These are phyloP conservation scores for Heliopora coerulea DNA, from an alignment of 92 coral and sea anemone species.

Conservation along the genomic window DNA sequence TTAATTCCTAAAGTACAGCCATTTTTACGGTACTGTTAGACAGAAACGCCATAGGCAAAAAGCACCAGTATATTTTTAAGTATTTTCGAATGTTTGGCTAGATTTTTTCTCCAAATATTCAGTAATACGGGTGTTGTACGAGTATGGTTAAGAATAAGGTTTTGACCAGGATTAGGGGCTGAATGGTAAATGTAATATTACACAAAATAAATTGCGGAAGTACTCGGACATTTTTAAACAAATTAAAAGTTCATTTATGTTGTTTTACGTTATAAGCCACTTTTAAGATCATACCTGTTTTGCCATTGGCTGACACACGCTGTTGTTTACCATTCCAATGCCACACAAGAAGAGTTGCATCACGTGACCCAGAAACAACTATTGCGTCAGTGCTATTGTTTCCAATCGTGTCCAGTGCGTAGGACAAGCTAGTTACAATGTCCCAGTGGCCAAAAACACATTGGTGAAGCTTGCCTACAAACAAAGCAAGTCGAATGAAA, in stretches of 20 bases:
- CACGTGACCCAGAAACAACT: slow-evolving; percentile 98
- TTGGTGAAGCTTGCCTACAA: slow-evolving; percentile 83
- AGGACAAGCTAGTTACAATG: slow-evolving; percentile 93
- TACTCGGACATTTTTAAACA: too few relatives aligned
- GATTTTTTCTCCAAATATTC: neutral
- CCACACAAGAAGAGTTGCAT: slow-evolving; percentile 95
- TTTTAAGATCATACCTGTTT: slow-evolving; percentile 61
- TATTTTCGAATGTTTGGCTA: too few relatives aligned
- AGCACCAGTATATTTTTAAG: too few relatives aligned
- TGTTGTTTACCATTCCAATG: slow-evolving; percentile 86
- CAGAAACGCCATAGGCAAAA: too few relatives aligned
- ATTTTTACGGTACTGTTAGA: too few relatives aligned
- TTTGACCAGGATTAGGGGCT: too few relatives aligned
- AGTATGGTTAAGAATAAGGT: neutral
- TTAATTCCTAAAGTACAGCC: too few relatives aligned
- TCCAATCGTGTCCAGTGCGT: slow-evolving; percentile 83
- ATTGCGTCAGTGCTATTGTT: slow-evolving; percentile 73
- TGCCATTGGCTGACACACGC: slow-evolving; percentile 67
- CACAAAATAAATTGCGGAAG: too few relatives aligned
- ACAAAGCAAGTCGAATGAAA: neutral
- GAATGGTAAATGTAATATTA: too few relatives aligned
- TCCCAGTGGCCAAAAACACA: slow-evolving; percentile 98
- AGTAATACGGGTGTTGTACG: neutral
- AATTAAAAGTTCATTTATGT: too few relatives aligned
- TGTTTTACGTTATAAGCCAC: too few relatives aligned